Evolutionary conservation across 2,113 vertebrate species (phyloP).

Genomic region (Pteruthius melanotis): DNA sequence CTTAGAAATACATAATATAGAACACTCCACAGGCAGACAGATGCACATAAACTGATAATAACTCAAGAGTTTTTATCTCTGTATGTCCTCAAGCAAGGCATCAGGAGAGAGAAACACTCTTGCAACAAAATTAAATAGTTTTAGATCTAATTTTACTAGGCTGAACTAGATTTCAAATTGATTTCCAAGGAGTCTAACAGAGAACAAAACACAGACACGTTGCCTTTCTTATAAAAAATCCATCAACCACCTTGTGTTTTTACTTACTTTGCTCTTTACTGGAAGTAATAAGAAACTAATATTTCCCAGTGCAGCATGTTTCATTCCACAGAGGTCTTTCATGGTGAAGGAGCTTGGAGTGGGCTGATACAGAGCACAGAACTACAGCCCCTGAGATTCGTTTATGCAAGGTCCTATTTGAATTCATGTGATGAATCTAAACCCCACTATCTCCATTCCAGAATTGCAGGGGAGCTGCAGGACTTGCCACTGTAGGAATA

Average conservation of each 20-base stretch:
- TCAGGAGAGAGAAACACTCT: conserved; percentile 60
- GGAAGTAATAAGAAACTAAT: conserved; percentile 68
- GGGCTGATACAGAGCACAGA: neutral
- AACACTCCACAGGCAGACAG: conserved; percentile 33
- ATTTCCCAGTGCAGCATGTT: conserved; percentile 41
- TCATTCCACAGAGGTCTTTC: conserved; percentile 40
- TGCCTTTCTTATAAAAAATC: conserved; percentile 65
- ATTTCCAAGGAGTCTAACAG: conserved; percentile 71
- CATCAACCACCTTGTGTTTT: conserved; percentile 35
- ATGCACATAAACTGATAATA: conserved; percentile 56
- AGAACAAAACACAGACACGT: conserved; percentile 30
- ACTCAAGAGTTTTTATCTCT: conserved; percentile 66
- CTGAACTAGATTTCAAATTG: conserved; percentile 72
- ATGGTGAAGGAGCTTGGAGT: conserved; percentile 23
- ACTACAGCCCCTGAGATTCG: neutral
- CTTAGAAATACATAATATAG: conserved; percentile 31
- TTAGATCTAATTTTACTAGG: conserved; percentile 78
- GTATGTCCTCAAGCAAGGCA: conserved; percentile 59
- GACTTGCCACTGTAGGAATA: neutral
- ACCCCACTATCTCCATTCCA: neutral
- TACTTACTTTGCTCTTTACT: conserved; percentile 62
- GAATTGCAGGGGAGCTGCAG: neutral
- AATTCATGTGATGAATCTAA: conserved; percentile 25
- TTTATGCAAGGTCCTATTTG: neutral
- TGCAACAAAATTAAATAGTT: conserved; percentile 75